Conservation (phyloP, 2,113 vertebrate species). For the Empidonax traillii region DNA sequence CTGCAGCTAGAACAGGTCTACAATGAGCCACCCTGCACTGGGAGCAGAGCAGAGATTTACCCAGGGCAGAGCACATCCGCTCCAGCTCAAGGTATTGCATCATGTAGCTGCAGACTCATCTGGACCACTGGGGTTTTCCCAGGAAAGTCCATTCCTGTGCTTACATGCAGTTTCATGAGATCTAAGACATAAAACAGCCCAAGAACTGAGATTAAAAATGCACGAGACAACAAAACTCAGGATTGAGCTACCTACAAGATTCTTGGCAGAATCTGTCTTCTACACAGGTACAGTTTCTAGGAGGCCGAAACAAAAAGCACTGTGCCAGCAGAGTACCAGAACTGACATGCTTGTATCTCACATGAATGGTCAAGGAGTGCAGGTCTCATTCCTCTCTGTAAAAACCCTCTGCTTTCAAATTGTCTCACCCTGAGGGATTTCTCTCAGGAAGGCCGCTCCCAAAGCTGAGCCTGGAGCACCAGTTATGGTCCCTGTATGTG, state of each 20-base stretch:
- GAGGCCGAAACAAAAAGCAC: neutral
- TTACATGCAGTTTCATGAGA: neutral
- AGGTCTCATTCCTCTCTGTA: neutral
- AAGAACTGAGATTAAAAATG: neutral
- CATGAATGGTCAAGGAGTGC: fast-evolving
- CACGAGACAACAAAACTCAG: neutral
- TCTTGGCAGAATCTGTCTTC: neutral
- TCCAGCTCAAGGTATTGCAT: neutral
- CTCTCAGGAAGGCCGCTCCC: neutral
- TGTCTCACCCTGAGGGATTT: neutral
- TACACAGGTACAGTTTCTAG: neutral
- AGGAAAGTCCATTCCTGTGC: neutral
- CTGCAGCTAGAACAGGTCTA: neutral
- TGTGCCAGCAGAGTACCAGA: neutral
- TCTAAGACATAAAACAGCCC: neutral
- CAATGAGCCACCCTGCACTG: neutral
- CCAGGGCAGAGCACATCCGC: neutral
- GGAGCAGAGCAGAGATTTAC: neutral
- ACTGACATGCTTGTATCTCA: neutral
- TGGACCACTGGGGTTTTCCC: neutral
- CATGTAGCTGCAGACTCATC: neutral
- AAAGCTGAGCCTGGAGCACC: neutral
- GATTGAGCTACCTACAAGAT: neutral
- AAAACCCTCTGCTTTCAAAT: neutral
- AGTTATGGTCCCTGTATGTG: neutral